A percentile compares a stretch with the other conserved stretches of the same genome.
Conservation (phyloP, 1,140 invertebrate species). For the Notospermus geniculatus region DNA sequence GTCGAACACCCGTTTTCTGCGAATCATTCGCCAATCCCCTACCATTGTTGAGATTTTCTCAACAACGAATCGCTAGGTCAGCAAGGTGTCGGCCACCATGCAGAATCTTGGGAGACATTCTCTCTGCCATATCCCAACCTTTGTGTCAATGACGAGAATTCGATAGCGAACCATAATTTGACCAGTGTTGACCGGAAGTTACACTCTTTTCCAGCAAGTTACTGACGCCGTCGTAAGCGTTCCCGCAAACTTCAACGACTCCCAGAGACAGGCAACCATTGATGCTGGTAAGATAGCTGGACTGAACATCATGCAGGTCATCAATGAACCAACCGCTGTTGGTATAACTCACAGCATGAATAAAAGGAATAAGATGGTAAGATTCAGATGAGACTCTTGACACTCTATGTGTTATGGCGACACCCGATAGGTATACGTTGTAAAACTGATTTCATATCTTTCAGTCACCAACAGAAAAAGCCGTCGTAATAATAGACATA, state of each 20-base stretch:
- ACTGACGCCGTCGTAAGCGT: conserved; percentile 56
- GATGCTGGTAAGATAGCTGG: conserved; percentile 57
- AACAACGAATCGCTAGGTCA: too few relatives aligned
- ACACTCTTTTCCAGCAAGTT: conserved; percentile 29
- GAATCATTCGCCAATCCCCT: too few relatives aligned
- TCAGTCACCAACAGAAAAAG: conserved; percentile 3
- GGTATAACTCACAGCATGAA: conserved; percentile 60
- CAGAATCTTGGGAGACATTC: too few relatives aligned
- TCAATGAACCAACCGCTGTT: conserved; percentile 59
- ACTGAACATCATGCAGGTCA: conserved; percentile 60
- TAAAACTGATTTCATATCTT: background rate
- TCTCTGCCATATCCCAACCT: too few relatives aligned
- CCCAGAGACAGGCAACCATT: conserved; percentile 55
- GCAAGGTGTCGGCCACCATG: too few relatives aligned
- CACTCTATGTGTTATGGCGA: background rate
- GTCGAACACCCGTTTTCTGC: too few relatives aligned
- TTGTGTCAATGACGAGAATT: too few relatives aligned
- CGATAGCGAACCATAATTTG: too few relatives aligned
- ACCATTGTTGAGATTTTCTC: too few relatives aligned
- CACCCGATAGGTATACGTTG: too few relatives aligned
- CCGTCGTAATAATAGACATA: conserved; percentile 76
- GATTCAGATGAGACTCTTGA: background rate
- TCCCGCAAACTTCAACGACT: conserved; percentile 56
- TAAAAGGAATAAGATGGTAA: conserved; percentile 54
- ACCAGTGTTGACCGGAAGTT: too few relatives aligned